phyloP scores from a whole-genome alignment of 2,888 invertebrate genomes.

The Rotaria sp. region DNA sequence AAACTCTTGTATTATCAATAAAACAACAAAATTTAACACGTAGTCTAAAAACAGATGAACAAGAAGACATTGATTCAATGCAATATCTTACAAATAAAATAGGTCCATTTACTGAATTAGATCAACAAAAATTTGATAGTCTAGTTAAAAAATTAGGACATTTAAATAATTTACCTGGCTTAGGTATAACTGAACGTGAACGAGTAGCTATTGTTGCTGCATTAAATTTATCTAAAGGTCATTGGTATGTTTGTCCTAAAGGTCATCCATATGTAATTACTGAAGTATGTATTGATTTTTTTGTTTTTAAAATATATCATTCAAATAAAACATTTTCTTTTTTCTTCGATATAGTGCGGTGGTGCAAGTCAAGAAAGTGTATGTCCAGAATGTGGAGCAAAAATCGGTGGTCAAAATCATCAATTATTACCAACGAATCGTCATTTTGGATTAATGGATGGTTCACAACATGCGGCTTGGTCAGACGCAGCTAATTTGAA shows the following conservation, averaged over 20 bases:
- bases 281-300: slow-evolving; percentile 28
- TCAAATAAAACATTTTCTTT: background rate
- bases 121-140: background rate
- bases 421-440: slow-evolving; percentile 19
- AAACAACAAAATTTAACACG: background rate
- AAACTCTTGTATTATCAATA: background rate
- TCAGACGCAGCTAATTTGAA: slow-evolving; percentile 12
- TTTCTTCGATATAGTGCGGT: slow-evolving; percentile 32
- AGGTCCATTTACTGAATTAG: background rate
- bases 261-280: slow-evolving; percentile 48
- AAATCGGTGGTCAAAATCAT: slow-evolving; percentile 41
- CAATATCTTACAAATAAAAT: background rate
- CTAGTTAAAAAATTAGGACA: background rate
- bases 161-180: background rate
- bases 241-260: slow-evolving; percentile 69
- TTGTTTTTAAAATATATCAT: too few species aligned
- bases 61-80: background rate
- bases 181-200: slow-evolving; percentile 56
- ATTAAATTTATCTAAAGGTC: slow-evolving; percentile 60
- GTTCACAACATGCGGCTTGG: slow-evolving; percentile 41
- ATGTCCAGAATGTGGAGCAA: slow-evolving; percentile 41
- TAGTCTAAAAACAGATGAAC: background rate
- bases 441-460: slow-evolving; percentile 42
- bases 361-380: slow-evolving; percentile 40
- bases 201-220: slow-evolving; percentile 60